phyloP scores from a whole-genome alignment of 2,113 vertebrate genomes.

The Galbula dea region DNA sequence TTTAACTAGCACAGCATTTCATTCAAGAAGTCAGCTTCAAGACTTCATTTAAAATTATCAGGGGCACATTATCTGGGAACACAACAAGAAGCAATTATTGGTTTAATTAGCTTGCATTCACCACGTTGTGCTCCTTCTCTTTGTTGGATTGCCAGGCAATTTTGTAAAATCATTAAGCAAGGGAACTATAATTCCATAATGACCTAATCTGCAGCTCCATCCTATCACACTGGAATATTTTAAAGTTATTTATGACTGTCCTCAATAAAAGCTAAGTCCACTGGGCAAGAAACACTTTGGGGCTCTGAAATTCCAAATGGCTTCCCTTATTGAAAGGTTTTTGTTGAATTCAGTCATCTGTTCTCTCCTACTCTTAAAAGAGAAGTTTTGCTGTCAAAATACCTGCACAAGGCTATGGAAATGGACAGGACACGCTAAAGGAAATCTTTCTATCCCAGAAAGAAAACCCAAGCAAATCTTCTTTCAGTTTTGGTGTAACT shows the following conservation, averaged over 20 bases:
- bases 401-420: background rate
- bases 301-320: conserved; percentile 47
- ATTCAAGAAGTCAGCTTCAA: conserved; percentile 71
- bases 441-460: background rate
- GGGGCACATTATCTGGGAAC: conserved; percentile 79
- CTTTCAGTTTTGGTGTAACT: background rate
- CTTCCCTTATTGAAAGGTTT: conserved; percentile 19
- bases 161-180: conserved; percentile 81
- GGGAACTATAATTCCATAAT: conserved; percentile 78
- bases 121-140: conserved; percentile 71
- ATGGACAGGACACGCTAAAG: background rate
- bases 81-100: conserved; percentile 82
- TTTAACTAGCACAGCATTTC: conserved; percentile 67
- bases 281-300: conserved; percentile 47
- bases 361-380: background rate
- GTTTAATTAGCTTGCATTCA: conserved; percentile 82
- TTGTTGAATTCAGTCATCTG: background rate
- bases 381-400: background rate
- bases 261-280: conserved; percentile 68
- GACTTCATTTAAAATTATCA: conserved; percentile 82
- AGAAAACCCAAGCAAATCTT: background rate
- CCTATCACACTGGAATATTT: conserved; percentile 76
- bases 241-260: conserved; percentile 80
- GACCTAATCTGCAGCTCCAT: conserved; percentile 74
- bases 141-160: conserved; percentile 82